Percentiles rank a stretch among this genome's conserved stretches.
phyloP scores from a whole-genome alignment of 1,140 invertebrate species.

The Cryptotermes secundus region DNA sequence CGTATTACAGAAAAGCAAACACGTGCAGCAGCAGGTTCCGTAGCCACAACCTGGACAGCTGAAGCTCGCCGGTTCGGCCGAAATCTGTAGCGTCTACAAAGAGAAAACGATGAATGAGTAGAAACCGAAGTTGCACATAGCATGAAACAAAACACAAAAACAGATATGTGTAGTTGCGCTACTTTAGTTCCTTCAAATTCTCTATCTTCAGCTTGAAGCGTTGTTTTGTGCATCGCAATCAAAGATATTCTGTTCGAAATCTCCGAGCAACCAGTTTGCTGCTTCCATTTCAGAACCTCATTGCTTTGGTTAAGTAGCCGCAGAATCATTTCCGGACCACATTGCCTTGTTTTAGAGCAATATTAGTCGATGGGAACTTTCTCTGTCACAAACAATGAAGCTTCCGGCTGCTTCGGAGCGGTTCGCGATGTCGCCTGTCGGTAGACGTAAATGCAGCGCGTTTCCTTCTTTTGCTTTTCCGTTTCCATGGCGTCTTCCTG shows the following conservation, averaged over 20 bases:
- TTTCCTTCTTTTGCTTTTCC: background rate
- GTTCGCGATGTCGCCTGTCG: background rate
- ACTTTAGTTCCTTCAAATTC: no score
- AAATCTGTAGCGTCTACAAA: no score
- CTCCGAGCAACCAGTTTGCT: background rate
- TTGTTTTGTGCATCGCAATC: background rate
- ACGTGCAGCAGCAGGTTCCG: no score
- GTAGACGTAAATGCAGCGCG: background rate
- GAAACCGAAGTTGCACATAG: no score
- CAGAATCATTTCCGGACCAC: background rate
- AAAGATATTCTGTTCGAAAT: background rate
- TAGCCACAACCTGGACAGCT: no score
- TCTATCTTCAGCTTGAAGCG: no score
- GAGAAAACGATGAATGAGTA: no score
- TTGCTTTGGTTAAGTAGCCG: background rate
- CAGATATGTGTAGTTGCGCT: no score
- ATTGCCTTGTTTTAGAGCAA: background rate
- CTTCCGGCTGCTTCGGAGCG: background rate
- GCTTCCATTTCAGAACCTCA: background rate
- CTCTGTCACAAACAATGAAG: conserved; percentile 3
- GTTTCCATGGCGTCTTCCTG: no score
- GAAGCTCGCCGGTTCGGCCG: no score
- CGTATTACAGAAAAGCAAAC: no score
- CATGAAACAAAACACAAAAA: no score
- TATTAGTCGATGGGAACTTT: background rate